phyloP scores from a whole-genome alignment of 2,888 invertebrate species.

The Aelia acuminata region DNA sequence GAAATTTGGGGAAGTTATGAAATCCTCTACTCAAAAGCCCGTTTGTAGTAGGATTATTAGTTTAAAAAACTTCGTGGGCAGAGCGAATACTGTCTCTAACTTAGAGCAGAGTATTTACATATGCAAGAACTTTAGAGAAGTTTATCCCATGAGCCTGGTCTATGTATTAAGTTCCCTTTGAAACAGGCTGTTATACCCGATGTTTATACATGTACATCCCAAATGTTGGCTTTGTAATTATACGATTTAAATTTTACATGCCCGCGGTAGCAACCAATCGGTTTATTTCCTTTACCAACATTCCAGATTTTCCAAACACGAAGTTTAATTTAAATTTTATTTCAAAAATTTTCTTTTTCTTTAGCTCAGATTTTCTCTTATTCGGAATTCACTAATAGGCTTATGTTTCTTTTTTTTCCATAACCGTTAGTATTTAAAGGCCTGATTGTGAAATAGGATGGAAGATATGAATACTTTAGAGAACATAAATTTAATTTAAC shows the following conservation, averaged over 20 bases:
- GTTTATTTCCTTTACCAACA: background rate
- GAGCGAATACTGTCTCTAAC: background rate
- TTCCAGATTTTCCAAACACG: no score
- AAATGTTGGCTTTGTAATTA: background rate
- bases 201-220: conserved; percentile 30
- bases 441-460: no score
- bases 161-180: conserved; percentile 8
- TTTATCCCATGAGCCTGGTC: conserved; percentile 10
- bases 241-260: conserved; percentile 21
- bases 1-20: background rate
- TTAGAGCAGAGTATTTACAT: background rate
- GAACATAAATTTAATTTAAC: no score
- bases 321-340: background rate
- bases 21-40: background rate
- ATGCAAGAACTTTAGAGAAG: background rate
- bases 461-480: no score
- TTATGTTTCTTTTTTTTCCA: no score
- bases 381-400: no score
- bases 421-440: no score
- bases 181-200: background rate
- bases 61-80: background rate
- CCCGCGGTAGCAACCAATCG: background rate
- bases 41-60: conserved; percentile 17
- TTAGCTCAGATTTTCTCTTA: no score
- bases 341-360: no score